phyloP scores from a whole-genome alignment of 2,113 vertebrate species.

The Anthoscopus minutus region DNA sequence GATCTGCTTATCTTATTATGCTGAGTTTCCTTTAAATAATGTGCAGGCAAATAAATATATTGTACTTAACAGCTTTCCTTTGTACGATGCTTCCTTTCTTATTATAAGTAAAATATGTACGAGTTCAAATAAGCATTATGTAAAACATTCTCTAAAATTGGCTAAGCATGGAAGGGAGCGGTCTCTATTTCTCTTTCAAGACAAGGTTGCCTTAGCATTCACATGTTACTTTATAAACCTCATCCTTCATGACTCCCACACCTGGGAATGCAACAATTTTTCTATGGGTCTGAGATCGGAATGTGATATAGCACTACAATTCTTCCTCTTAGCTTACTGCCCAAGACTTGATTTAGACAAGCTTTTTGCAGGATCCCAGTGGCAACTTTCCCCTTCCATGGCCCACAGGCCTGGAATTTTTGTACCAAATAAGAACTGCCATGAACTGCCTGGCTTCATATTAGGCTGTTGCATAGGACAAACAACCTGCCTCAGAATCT shows the following conservation, averaged over 20 bases:
- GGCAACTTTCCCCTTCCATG: not conserved
- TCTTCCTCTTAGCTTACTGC: not conserved
- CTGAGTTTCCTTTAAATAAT: slow-evolving; percentile 61
- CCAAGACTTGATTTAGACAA: not conserved
- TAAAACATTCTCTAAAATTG: not conserved
- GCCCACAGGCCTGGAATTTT: not conserved
- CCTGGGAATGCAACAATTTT: not conserved
- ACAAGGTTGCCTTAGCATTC: not conserved
- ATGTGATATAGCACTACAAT: not conserved
- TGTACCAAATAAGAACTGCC: not conserved
- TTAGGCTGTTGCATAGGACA: not conserved
- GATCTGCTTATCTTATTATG: slow-evolving; percentile 59
- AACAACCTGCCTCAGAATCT: not conserved
- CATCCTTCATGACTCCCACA: not conserved
- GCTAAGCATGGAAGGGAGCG: not conserved
- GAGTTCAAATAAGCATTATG: slow-evolving; percentile 15
- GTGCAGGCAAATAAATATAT: slow-evolving; percentile 15
- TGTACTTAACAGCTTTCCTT: slow-evolving; percentile 26
- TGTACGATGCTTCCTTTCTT: slow-evolving; percentile 62
- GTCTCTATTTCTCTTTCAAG: not conserved
- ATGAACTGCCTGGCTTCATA: not conserved
- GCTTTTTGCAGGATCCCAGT: not conserved
- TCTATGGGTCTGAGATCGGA: not conserved
- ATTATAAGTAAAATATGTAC: slow-evolving; percentile 25
- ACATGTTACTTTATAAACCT: not conserved